phyloP scores from a whole-genome alignment of 2,888 invertebrate genomes.

The Morpho deidamia region DNA sequence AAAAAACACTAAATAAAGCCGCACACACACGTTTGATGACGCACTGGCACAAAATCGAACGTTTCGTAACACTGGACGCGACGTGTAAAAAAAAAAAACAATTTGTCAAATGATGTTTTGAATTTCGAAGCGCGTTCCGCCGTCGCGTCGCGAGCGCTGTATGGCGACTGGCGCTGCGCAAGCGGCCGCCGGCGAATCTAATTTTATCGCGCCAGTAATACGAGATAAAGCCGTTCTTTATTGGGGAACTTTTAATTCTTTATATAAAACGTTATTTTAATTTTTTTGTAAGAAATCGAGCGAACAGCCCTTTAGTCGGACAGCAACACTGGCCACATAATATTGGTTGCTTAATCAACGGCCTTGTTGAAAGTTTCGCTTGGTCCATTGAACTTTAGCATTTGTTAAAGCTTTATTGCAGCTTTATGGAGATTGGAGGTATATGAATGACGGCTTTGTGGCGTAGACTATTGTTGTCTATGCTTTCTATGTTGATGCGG shows the following conservation, averaged over 20 bases:
- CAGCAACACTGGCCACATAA: slow-evolving; percentile 11
- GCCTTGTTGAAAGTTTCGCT: slow-evolving; percentile 22
- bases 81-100: slow-evolving; percentile 46
- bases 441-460: slow-evolving; percentile 3
- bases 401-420: slow-evolving; percentile 15
- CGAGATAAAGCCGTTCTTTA: slow-evolving; percentile 74
- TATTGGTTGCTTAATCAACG: slow-evolving; percentile 16
- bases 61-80: slow-evolving; percentile 47
- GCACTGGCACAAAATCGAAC: slow-evolving; percentile 51
- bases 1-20: slow-evolving; percentile 36
- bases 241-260: slow-evolving; percentile 50
- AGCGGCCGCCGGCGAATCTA: slow-evolving; percentile 52
- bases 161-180: slow-evolving; percentile 40
- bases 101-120: slow-evolving; percentile 31
- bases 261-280: slow-evolving; percentile 39
- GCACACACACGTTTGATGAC: slow-evolving; percentile 37
- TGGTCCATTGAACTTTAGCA: slow-evolving; percentile 21
- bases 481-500: slow-evolving; percentile 9
- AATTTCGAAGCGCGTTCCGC: slow-evolving; percentile 33
- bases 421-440: background rate
- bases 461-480: slow-evolving; percentile 3
- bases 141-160: slow-evolving; percentile 40
- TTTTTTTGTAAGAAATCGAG: slow-evolving; percentile 43
- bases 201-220: slow-evolving; percentile 74
- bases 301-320: slow-evolving; percentile 28